Percentiles rank a stretch among this genome's conserved stretches.
Evolutionary conservation across 2,797 vertebrate species (phyloP).

Genomic region (Thalassophryne amazonica): DNA sequence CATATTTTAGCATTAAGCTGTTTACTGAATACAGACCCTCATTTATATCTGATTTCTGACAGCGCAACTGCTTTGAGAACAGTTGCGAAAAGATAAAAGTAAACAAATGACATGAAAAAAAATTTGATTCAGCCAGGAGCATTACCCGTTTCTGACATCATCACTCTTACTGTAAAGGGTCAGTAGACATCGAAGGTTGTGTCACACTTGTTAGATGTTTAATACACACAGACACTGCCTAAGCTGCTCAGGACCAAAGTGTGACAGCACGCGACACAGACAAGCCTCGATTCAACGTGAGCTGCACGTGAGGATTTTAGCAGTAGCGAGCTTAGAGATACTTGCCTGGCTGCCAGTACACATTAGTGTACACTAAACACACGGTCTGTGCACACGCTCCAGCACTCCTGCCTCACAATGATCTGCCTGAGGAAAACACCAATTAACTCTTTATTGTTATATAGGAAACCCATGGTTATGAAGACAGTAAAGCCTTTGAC

Average conservation of each 20-base stretch:
- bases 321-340: conserved; percentile 46
- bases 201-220: conserved; percentile 54
- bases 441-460: too few relatives aligned
- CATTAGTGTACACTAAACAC: conserved; percentile 22
- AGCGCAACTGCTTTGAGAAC: too few relatives aligned
- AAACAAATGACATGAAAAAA: too few relatives aligned
- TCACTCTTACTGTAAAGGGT: not conserved
- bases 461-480: too few relatives aligned
- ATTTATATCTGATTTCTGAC: too few relatives aligned
- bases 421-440: not conserved
- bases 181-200: conserved; percentile 37
- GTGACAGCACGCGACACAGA: conserved; percentile 27
- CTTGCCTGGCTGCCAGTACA: conserved; percentile 21
- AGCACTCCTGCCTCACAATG: not conserved
- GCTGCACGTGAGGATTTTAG: conserved; percentile 60
- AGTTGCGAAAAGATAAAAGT: too few relatives aligned
- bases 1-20: too few relatives aligned
- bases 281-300: conserved; percentile 43
- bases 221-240: conserved; percentile 45
- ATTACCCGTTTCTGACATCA: too few relatives aligned
- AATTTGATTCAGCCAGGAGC: too few relatives aligned
- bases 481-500: too few relatives aligned
- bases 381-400: not conserved
- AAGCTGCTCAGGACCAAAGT: conserved; percentile 52
- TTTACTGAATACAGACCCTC: too few relatives aligned